These are phyloP conservation scores for Buteo buteo DNA, from an alignment of 2,113 vertebrate species.

Conservation along the genomic window DNA sequence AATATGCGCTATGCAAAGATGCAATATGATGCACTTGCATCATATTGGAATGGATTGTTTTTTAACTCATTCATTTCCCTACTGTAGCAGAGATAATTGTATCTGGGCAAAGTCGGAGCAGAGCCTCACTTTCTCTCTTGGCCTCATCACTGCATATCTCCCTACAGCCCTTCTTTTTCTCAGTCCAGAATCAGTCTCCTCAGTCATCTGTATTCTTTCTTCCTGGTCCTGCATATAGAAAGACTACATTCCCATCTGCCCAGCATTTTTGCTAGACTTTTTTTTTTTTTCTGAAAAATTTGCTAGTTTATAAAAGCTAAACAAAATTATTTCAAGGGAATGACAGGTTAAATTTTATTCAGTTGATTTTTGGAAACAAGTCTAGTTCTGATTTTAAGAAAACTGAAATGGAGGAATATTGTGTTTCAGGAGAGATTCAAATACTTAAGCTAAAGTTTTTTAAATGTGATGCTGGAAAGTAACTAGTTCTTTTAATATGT, in stretches of 20 bases:
- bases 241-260: background rate
- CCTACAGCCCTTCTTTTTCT: background rate
- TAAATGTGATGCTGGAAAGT: background rate
- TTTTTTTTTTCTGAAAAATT: background rate
- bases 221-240: background rate
- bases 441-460: background rate
- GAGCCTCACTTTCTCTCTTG: background rate
- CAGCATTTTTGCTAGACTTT: background rate
- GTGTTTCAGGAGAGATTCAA: background rate
- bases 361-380: background rate
- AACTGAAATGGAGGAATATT: background rate
- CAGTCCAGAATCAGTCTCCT: background rate
- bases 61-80: background rate
- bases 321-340: background rate
- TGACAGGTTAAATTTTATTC: background rate
- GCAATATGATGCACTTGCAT: background rate
- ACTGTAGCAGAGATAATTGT: background rate
- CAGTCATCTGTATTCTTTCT: background rate
- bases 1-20: background rate
- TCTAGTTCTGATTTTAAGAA: background rate
- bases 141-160: rapidly evolving
- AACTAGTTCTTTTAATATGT: background rate
- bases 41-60: background rate
- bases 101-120: background rate
- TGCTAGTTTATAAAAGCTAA: background rate